Base-by-base conservation (phyloP, 2,113 vertebrate genomes). In the Orycteropus afer region DNA sequence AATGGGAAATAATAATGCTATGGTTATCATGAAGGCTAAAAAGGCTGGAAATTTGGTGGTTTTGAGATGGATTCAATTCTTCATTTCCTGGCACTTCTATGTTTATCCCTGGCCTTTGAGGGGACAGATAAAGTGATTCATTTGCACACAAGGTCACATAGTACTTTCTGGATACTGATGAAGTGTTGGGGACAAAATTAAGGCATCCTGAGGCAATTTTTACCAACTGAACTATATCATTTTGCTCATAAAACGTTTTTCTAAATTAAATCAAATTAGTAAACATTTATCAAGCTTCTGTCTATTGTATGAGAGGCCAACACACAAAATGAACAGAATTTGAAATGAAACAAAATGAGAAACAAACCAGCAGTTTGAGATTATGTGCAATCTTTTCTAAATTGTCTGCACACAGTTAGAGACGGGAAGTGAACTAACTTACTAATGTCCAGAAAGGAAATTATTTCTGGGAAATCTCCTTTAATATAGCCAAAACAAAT, bases 101-200 rank as follows among this genome's bases (percentile, higher is more conserved):
- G 92, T 95, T 92, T 94, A 91, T 97, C 86, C 97, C 77, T 85
- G 90, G 95, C 88, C 37, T 90, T 91, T 53, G 49, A 15, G 2
- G 4, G 25, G 82, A 59, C 71, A n/a, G 81, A 95, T 84, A 94
- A 13, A 95, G 95, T 96, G 96, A 98, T 84, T 98, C 95, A 97
- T 97, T 55, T 97, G 96, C 93, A 94, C 91, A 85, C 89, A 89
- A 61, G 67, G 61, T 88, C 77, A 67, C 23, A 11, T 13, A 69
- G 77, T 83, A 45, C 65, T 89, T 86, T 89, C 78, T 61, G 47
- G 76, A 89, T 53, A 61, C n/a, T 84, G 53, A 87, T 67, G 96
- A 97, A 67, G 47, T 84, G 85, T 67, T 27, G 89, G 65, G 59
- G 23, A 89, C 59, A 92, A 71, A 27, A 17, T 78, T 82, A 77